Evolutionary conservation across 92 coral and sea anemone species (phyloP), one percentile per base, ranked within the genome.

Genomic region (Diadumene lineata): DNA sequence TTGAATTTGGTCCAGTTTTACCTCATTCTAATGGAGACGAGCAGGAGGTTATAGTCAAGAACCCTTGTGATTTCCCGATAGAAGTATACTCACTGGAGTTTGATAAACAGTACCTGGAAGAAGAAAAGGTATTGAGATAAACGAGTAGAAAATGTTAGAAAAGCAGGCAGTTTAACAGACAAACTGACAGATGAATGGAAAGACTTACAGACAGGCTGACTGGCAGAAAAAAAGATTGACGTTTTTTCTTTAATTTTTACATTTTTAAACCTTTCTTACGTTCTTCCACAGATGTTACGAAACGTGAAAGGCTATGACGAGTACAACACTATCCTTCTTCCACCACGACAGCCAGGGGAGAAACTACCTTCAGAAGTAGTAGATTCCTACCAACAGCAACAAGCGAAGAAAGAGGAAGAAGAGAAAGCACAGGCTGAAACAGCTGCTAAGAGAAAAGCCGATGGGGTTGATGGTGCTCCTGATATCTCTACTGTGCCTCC

Each of bases 231-330:
- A n/a, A n/a, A n/a, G n/a, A n/a, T n/a, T n/a, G n/a, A n/a, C n/a
- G n/a, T n/a, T n/a, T n/a, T n/a, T n/a, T n/a, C n/a, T n/a, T n/a
- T n/a, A n/a, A n/a, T n/a, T n/a, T n/a, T n/a, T n/a, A n/a, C n/a
- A n/a, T n/a, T 53, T 3, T 53, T 16, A 16, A 22, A 22, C 4
- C 18, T 4, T 3, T 53, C 2, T 53, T 23, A 53, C n/a, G 3
- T 19, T 63, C 7, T 21, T 28, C 62, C 69, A 1, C 81, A 93
- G 98, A 89, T 94, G 70, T 84, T 94, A 22, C 87, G 98, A 74
- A 83, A 87, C 8, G 92, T 94, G 96, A 94, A 94, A 69, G 98
- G 98, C 28, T 94, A 94, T 66, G 98, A 94, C 63, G 98, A 94
- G 69, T 92, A 88, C 89, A 94, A 94, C 79, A 94, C 97, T 21